Conservation (phyloP, 2,888 invertebrate genomes). For the Eilema depressum region DNA sequence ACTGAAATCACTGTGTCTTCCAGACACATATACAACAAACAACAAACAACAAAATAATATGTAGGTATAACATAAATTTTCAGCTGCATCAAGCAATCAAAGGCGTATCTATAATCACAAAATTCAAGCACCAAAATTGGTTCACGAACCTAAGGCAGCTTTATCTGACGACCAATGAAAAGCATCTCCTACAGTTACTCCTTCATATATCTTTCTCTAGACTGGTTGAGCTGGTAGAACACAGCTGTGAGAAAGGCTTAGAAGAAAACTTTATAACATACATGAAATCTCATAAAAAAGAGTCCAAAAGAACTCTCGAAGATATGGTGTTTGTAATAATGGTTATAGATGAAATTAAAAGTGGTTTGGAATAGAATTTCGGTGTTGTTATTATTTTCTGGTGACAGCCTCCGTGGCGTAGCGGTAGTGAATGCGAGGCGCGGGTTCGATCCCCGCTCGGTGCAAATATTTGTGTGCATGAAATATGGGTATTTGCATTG, state of each 20-base stretch:
- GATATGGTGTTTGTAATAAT: slow-evolving; percentile 63
- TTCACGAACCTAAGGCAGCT: slow-evolving; percentile 64
- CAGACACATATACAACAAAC: too few relatives aligned
- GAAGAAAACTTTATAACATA: slow-evolving; percentile 57
- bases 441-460: too few relatives aligned
- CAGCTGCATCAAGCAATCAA: slow-evolving; percentile 75
- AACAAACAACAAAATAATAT: neutral
- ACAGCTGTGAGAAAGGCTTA: slow-evolving; percentile 54
- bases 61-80: slow-evolving; percentile 36
- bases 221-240: slow-evolving; percentile 65
- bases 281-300: slow-evolving; percentile 53
- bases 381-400: neutral
- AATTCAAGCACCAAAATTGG: slow-evolving; percentile 66
- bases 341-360: slow-evolving; percentile 59
- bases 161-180: slow-evolving; percentile 55
- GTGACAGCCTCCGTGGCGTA: too few relatives aligned
- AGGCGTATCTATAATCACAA: slow-evolving; percentile 65
- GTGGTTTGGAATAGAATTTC: slow-evolving; percentile 11
- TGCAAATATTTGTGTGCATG: too few relatives aligned
- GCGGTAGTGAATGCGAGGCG: too few relatives aligned
- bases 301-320: slow-evolving; percentile 53
- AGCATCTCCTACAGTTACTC: slow-evolving; percentile 58
- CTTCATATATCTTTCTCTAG: slow-evolving; percentile 65
- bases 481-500: too few relatives aligned
- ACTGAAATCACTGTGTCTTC: too few relatives aligned